A percentile compares a stretch with the other conserved stretches of the same genome.
These are phyloP conservation scores for Lagodon rhomboides DNA, from an alignment of 2,797 vertebrate species.

Conservation along the genomic window DNA sequence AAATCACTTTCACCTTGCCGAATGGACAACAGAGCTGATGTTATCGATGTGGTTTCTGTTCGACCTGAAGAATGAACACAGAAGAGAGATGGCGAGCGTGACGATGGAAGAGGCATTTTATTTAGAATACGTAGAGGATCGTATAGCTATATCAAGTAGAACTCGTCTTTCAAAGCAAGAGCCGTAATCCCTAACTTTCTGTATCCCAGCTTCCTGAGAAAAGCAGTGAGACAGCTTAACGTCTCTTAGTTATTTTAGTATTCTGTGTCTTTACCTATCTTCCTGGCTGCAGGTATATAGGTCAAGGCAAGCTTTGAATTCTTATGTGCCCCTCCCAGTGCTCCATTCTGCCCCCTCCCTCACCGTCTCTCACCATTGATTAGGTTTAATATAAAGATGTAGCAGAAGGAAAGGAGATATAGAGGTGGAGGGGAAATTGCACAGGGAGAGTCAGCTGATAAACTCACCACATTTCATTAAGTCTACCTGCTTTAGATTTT, in stretches of 20 bases:
- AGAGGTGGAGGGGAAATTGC: constrained; percentile 25
- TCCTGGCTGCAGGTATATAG: constrained; percentile 68
- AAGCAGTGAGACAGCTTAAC: not conserved
- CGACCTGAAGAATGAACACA: not conserved
- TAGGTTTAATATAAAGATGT: constrained; percentile 12
- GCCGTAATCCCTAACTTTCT: not conserved
- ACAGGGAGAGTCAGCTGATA: constrained; percentile 27
- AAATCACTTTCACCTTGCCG: constrained; percentile 29
- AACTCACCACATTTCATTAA: constrained; percentile 16
- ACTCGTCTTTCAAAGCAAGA: not conserved
- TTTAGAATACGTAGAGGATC: not conserved
- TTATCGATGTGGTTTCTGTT: not conserved
- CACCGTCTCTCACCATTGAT: not conserved
- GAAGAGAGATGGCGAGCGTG: not conserved
- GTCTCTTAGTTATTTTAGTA: constrained; percentile 20
- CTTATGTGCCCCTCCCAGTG: constrained; percentile 21
- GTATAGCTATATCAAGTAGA: too few relatives aligned
- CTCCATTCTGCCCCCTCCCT: not conserved
- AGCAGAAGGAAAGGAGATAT: not conserved
- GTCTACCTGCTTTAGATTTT: constrained; percentile 4
- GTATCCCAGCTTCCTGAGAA: not conserved
- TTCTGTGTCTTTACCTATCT: constrained; percentile 47
- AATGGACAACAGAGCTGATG: constrained; percentile 16
- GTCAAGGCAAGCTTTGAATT: constrained; percentile 66
- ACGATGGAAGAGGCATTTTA: not conserved